phyloP scores from a whole-genome alignment of 2,113 vertebrate genomes.

The Rattus rattus region DNA sequence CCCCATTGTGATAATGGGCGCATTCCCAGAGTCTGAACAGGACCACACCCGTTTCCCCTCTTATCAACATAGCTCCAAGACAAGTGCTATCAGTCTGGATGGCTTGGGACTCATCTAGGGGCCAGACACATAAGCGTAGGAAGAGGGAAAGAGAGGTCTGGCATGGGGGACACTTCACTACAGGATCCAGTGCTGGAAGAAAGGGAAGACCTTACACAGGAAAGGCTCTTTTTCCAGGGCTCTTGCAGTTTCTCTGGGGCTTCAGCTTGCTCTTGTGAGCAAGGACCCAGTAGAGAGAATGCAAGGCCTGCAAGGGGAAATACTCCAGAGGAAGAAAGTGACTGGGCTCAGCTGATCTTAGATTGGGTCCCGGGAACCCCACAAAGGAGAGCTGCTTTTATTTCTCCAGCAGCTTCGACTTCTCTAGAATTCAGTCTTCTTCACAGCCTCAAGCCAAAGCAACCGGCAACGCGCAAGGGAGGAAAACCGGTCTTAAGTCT shows the following conservation, averaged over 20 bases:
- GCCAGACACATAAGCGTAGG: neutral
- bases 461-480: neutral
- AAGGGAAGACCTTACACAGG: neutral
- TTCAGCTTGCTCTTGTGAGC: neutral
- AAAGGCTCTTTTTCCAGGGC: neutral
- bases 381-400: neutral
- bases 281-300: neutral
- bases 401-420: neutral
- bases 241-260: neutral
- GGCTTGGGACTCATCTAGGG: neutral
- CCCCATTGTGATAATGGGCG: conserved; percentile 38
- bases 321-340: neutral
- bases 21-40: neutral
- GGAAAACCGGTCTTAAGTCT: neutral
- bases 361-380: neutral
- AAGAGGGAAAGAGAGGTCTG: neutral
- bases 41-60: neutral
- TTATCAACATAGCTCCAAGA: neutral
- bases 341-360: neutral
- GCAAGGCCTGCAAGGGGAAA: neutral
- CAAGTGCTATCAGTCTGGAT: neutral
- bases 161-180: neutral
- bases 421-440: conserved; percentile 6
- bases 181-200: neutral
- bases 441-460: neutral